phyloP scores from a whole-genome alignment of 1,140 invertebrate genomes.

The Zaprionus vittiger region DNA sequence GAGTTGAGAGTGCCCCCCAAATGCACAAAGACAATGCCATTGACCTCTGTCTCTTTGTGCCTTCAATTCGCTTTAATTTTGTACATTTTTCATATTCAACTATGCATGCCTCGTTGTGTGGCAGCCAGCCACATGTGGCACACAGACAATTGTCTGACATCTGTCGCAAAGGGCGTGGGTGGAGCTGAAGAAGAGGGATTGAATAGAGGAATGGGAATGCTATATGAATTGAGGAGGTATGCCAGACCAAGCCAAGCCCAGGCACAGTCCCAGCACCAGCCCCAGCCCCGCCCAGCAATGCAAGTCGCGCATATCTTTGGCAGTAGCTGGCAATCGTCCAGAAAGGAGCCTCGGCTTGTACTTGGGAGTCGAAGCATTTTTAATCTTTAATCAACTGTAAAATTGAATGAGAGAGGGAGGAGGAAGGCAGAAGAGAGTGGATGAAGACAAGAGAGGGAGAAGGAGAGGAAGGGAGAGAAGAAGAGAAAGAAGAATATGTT shows the following conservation, averaged over 20 bases:
- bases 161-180: neutral
- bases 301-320: neutral
- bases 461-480: too few relatives aligned
- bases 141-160: conserved; percentile 11
- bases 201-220: neutral
- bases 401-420: neutral
- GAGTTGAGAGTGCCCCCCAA: neutral
- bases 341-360: neutral
- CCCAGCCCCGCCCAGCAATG: neutral
- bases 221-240: neutral
- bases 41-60: neutral
- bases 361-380: neutral
- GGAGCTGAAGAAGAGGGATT: neutral
- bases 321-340: conserved; percentile 6
- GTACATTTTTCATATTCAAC: conserved; percentile 2
- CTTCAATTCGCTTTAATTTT: conserved; percentile 1
- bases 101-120: neutral
- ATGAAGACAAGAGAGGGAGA: too few relatives aligned
- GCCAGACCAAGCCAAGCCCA: conserved; percentile 3
- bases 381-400: conserved; percentile 7
- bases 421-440: neutral
- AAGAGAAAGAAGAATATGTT: neutral
- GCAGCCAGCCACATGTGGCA: conserved; percentile 3
- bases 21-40: neutral
- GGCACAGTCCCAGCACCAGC: neutral